Evolutionary conservation across 2,797 vertebrate genomes (phyloP), one percentile per base, ranked within the genome.

Genomic region (Loris lydekkerianus): DNA sequence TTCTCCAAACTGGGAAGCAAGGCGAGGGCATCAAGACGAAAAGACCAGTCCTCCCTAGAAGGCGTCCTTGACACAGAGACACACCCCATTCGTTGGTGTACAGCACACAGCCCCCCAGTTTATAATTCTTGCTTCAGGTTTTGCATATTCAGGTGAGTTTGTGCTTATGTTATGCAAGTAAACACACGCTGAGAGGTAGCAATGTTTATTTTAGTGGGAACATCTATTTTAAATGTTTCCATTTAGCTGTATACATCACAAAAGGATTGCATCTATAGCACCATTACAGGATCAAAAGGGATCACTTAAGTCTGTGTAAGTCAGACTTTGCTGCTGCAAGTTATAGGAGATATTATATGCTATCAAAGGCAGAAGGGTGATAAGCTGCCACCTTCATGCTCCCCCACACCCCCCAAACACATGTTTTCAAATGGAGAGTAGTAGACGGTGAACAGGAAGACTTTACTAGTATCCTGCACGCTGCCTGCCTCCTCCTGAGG

Each of bases 221-320:
- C 83, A 53, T 91, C 94, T 95, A 88, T 91, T 91, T 92, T 70
- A 93, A 86, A 40, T 40, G 40, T 40, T 40, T 40, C 40, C 40
- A 40, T 40, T 40, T 94, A 91, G 96, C 60, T 93, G 81, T 94
- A 73, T 91, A 95, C 80, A 93, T 96, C 92, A 87, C 46, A 91
- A 84, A 58, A 91, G 58, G 34, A 89, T 95, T 94, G 87, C 53
- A 81, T 85, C 95, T 92, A 92, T 34, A 90, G 77, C 86, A 65
- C 75, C 34, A 34, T 97, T 89, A 95, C 94, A 86, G 58, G n/a
- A 91, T 89, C 37, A 84, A 87, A 92, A 86, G 43, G 69, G 63
- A 76, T 94, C 95, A 92, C 65, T 93, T 77, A 83, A 80, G 89
- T 89, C 49, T 13, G 56, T 93, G 83, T 86, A 84, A 91, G 63